phyloP scores from a whole-genome alignment of 37 sponge, comb jelly and placozoan genomes.

The Diacarnus erythraeanus region DNA sequence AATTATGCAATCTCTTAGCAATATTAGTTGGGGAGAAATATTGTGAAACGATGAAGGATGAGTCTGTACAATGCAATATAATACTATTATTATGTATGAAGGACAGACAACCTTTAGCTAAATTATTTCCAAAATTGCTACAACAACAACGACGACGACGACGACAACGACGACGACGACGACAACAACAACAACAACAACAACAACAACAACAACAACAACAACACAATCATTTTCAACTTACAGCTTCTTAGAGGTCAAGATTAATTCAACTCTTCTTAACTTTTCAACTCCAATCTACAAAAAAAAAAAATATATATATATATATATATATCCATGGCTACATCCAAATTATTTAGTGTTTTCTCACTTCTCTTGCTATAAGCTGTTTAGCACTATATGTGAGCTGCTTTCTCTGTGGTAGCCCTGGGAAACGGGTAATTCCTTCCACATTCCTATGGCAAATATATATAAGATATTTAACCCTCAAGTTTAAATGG shows the following conservation, averaged over 20 bases:
- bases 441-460: slow-evolving; percentile 70
- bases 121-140: too few relatives aligned
- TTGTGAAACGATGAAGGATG: too few relatives aligned
- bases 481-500: neutral
- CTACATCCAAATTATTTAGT: neutral
- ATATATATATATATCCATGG: neutral
- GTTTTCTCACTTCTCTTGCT: slow-evolving; percentile 77
- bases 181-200: neutral
- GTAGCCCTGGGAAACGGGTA: slow-evolving; percentile 66
- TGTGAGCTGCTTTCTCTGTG: slow-evolving; percentile 86
- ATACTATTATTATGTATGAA: neutral
- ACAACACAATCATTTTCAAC: neutral
- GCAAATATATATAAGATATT: neutral
- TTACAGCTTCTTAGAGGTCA: slow-evolving; percentile 3
- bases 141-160: too few relatives aligned
- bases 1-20: neutral
- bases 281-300: slow-evolving; percentile 81
- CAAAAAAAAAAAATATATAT: neutral
- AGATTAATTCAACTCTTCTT: slow-evolving; percentile 62
- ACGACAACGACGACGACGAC: too few relatives aligned
- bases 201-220: neutral
- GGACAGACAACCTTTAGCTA: too few relatives aligned
- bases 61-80: too few relatives aligned
- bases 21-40: neutral
- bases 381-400: slow-evolving; percentile 95